Evolutionary conservation across 2,113 vertebrate species (phyloP).

Genomic region (Rhinoptilus africanus): DNA sequence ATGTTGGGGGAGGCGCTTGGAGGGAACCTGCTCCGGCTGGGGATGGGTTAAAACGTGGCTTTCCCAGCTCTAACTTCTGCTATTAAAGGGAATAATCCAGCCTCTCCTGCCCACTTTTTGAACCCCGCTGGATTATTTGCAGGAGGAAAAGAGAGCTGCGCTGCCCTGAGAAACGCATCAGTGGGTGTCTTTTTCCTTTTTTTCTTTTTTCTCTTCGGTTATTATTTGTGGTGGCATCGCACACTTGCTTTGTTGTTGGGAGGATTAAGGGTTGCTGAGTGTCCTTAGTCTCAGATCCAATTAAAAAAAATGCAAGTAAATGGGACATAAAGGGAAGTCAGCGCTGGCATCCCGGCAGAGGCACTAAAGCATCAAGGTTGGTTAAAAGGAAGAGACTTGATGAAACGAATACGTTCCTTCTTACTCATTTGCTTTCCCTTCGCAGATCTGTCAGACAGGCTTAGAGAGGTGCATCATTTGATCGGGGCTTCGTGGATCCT

Average conservation of each 20-base stretch:
- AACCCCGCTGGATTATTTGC: not conserved
- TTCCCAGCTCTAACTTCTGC: not conserved
- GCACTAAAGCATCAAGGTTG: not conserved
- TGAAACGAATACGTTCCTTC: not conserved
- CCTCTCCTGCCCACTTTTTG: not conserved
- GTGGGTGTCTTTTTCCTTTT: not conserved
- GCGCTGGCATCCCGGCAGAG: not conserved
- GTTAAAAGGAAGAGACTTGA: slow-evolving; percentile 3
- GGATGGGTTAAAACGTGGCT: not conserved
- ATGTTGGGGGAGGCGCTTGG: not conserved
- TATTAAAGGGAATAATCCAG: not conserved
- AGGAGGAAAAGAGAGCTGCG: not conserved
- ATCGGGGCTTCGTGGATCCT: not conserved
- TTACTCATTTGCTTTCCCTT: not conserved
- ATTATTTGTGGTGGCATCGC: not conserved
- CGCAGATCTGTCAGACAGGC: not conserved
- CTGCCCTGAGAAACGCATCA: not conserved
- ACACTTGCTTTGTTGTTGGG: slow-evolving; percentile 49
- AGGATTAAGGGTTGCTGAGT: slow-evolving; percentile 19
- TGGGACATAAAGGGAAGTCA: not conserved
- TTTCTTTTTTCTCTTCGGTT: not conserved
- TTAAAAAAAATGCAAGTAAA: slow-evolving; percentile 51
- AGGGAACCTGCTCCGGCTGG: not conserved
- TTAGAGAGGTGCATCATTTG: not conserved
- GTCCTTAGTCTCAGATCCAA: not conserved